Percentiles rank a stretch among this genome's conserved stretches.
Evolutionary conservation across 2,113 vertebrate genomes (phyloP).

Genomic region (Scopus umbretta): DNA sequence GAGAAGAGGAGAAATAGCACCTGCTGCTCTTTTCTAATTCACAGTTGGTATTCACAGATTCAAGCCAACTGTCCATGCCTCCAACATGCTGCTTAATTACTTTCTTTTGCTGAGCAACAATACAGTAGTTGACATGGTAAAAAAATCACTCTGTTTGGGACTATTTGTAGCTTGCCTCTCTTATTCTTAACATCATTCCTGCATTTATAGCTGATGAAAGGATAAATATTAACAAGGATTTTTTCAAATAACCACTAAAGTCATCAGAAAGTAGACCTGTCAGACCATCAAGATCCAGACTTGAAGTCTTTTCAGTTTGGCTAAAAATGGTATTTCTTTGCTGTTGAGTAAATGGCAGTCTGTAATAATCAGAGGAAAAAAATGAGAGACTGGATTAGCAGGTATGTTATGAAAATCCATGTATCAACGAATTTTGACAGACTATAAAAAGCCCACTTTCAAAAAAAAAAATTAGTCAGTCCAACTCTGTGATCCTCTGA

Average conservation of each 20-base stretch:
- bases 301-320: background rate
- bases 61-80: background rate
- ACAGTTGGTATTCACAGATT: background rate
- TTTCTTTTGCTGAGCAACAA: background rate
- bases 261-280: background rate
- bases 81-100: background rate
- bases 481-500: background rate
- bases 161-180: background rate
- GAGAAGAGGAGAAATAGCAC: background rate
- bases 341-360: background rate
- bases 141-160: background rate
- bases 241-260: background rate
- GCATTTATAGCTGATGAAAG: background rate
- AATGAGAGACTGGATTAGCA: background rate
- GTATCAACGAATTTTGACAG: background rate
- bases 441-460: background rate
- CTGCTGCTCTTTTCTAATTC: background rate
- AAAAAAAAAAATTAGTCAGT: background rate
- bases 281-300: background rate
- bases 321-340: background rate
- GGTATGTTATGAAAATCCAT: background rate
- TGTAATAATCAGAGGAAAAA: background rate
- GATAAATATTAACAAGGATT: background rate
- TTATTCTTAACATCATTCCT: background rate
- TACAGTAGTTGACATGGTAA: background rate